These are phyloP conservation scores for Sebastes taczanowskii DNA, from an alignment of 2,797 vertebrate genomes.

Conservation along the genomic window DNA sequence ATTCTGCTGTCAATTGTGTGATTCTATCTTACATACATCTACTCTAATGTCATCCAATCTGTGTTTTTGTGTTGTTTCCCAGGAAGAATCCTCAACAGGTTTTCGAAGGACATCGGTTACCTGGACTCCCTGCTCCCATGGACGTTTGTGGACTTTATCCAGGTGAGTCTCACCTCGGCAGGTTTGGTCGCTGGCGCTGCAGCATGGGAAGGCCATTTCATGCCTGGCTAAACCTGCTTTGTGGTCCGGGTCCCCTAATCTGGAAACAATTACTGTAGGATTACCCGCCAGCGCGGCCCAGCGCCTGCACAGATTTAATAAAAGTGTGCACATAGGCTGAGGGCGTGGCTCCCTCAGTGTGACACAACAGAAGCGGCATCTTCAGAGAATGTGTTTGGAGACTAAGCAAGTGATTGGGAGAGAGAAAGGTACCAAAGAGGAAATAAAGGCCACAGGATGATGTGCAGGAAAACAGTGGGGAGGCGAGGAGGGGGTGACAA, in stretches of 20 bases:
- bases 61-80: constrained; percentile 50
- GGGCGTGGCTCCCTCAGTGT: constrained; percentile 83
- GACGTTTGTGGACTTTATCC: constrained; percentile 94
- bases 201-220: constrained; percentile 85
- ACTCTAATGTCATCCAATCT: constrained; percentile 33
- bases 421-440: constrained; percentile 73
- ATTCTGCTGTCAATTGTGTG: not conserved
- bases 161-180: constrained; percentile 88
- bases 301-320: constrained; percentile 83
- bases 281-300: constrained; percentile 84
- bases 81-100: constrained; percentile 88
- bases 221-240: constrained; percentile 86
- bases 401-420: constrained; percentile 80
- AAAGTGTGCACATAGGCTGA: constrained; percentile 86
- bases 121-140: constrained; percentile 93
- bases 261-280: constrained; percentile 88
- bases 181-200: constrained; percentile 73
- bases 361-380: constrained; percentile 75
- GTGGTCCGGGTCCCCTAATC: constrained; percentile 84
- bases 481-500: constrained; percentile 41
- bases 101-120: constrained; percentile 96
- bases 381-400: constrained; percentile 82
- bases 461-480: constrained; percentile 71
- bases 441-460: constrained; percentile 76
- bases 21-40: not conserved